These are phyloP conservation scores for Perdita meconis DNA, from an alignment of 2,888 invertebrate species.

Conservation along the genomic window DNA sequence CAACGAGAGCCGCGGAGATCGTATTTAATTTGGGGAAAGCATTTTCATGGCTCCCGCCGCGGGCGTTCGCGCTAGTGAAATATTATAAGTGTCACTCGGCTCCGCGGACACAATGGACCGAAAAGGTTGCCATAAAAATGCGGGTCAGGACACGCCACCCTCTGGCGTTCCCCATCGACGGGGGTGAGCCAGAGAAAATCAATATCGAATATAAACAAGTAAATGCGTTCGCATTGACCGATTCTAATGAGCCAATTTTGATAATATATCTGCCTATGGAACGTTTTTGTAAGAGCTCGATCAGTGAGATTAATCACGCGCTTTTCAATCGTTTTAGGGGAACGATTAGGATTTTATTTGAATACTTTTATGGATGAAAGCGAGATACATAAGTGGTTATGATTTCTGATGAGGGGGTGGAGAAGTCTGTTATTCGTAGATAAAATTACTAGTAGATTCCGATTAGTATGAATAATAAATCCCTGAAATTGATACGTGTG, in stretches of 20 bases:
- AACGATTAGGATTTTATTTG: slow-evolving; percentile 15
- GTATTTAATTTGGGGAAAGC: slow-evolving; percentile 54
- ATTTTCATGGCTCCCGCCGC: slow-evolving; percentile 39
- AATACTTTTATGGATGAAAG: background rate
- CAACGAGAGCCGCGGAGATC: slow-evolving; percentile 27
- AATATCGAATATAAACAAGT: slow-evolving; percentile 58
- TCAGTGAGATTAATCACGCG: background rate
- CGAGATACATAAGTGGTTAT: no score
- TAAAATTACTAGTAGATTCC: no score
- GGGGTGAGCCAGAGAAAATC: slow-evolving; percentile 39
- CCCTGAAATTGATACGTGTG: no score
- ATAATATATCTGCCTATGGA: slow-evolving; percentile 12
- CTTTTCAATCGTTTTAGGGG: background rate
- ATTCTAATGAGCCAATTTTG: slow-evolving; percentile 51
- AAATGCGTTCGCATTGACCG: slow-evolving; percentile 35
- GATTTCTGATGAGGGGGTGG: no score
- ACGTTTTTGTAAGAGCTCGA: slow-evolving; percentile 11
- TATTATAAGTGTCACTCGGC: slow-evolving; percentile 49
- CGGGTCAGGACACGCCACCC: slow-evolving; percentile 27
- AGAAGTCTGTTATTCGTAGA: no score
- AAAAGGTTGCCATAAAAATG: slow-evolving; percentile 54
- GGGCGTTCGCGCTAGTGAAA: slow-evolving; percentile 34
- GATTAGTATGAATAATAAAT: no score
- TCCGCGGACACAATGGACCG: slow-evolving; percentile 46
- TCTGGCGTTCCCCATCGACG: slow-evolving; percentile 11